Evolutionary conservation across 2,888 invertebrate species (phyloP).

Genomic region (Eutolmus rufibarbis): DNA sequence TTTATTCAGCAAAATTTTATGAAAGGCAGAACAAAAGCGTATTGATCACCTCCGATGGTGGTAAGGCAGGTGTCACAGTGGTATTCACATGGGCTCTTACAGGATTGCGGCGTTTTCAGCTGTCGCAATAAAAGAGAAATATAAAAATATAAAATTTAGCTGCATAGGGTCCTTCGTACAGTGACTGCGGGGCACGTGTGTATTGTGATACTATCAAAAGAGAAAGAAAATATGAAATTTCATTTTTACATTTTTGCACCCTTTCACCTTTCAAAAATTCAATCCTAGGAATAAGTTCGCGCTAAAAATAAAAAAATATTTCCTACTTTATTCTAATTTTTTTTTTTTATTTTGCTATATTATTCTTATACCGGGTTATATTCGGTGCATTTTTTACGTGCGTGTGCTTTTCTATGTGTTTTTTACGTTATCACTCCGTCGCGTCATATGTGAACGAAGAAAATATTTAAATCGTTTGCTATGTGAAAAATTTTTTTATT

Average conservation of each 20-base stretch:
- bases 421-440: not conserved
- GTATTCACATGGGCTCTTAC: not conserved
- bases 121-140: not conserved
- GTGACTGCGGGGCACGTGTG: not conserved
- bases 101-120: not conserved
- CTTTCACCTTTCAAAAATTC: not conserved
- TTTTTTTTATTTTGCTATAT: not conserved
- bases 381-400: not conserved
- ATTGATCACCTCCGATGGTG: not conserved
- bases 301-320: not conserved
- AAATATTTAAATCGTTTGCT: not conserved
- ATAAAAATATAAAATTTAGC: not conserved
- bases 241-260: not conserved
- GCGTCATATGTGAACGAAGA: not conserved
- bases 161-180: not conserved
- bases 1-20: slow-evolving; percentile 33
- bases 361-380: not conserved
- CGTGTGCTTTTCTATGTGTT: not conserved
- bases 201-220: not conserved
- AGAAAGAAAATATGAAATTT: not conserved
- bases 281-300: not conserved
- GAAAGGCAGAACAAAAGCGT: not conserved
- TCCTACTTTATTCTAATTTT: not conserved
- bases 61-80: slow-evolving; percentile 4
- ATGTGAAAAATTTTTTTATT: not conserved